Conservation (phyloP, 2,888 invertebrate species). For the Syrphus vitripennis region DNA sequence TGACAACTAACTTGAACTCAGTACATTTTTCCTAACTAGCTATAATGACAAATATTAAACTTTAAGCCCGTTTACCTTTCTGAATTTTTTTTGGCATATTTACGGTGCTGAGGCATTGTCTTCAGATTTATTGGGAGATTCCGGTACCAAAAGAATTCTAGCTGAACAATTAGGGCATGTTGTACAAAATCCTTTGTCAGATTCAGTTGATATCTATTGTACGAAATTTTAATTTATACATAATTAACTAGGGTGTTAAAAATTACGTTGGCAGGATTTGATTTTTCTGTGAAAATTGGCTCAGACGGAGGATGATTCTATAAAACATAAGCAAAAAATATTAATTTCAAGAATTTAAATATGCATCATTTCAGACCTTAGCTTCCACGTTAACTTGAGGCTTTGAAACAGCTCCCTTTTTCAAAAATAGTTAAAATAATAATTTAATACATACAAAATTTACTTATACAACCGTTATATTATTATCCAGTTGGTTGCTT, state of each 20-base stretch:
- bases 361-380: constrained; percentile 12
- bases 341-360: not conserved
- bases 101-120: not conserved
- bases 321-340: not conserved
- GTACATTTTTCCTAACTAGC: no score
- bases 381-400: not conserved
- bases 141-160: constrained; percentile 78
- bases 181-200: constrained; percentile 78
- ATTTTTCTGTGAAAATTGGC: constrained; percentile 13
- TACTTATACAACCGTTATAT: not conserved
- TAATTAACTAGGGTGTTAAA: not conserved
- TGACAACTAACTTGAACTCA: no score
- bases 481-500: constrained; percentile 51
- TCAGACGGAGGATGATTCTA: constrained; percentile 41
- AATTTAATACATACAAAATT: not conserved
- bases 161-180: constrained; percentile 80
- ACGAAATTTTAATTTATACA: constrained; percentile 27
- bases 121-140: constrained; percentile 53
- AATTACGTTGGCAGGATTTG: constrained; percentile 32
- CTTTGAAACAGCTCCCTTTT: constrained; percentile 7
- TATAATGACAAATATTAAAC: no score
- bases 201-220: constrained; percentile 33
- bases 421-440: not conserved
- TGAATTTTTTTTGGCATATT: not conserved
- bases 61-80: constrained; percentile 3